Base-by-base conservation (phyloP, 64 coral and sea anemone species). In the Platygyra sinensis region DNA sequence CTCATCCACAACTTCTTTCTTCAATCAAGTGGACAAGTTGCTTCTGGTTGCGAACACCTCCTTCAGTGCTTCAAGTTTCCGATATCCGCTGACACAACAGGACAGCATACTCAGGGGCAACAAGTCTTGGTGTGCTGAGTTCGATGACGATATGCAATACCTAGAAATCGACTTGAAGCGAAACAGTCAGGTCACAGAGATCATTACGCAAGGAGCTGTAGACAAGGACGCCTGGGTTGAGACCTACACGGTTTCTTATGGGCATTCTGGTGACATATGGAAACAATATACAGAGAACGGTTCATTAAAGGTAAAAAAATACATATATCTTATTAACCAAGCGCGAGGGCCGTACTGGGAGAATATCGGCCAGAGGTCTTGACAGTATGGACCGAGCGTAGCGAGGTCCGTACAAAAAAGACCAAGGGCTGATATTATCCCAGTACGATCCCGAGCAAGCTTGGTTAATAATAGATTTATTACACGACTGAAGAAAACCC, bases 111-210 rank as follows among this genome's bases (percentile, higher is more conserved):
- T 79, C 15, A 57, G 76, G 3, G 86, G 89, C 54, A 29, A 80
- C 79, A 85, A 86, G 11, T 74, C 89, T 22, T 95, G 94, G 94
- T 95, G 94, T 20, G 84, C 94, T 22, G 84, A 86, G 17, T 51
- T 55, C 18, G 78, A 95, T 49, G 72, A 95, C 69, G 71, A 46
- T 10, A 60, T 72, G 17, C 94, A 83, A 28, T 95, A 59, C 36
- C 86, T 95, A 19, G 76, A 91, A 87, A 76, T 95, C 32, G 89
- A 95, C 36, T 72, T 95, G 19, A 73, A 33, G 65, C 72, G 57
- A 50, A 42, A 67, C 51, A 88, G 88, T 73, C 74, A 77, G 5
- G 74, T 95, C 10, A 84, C 49, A 16, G 89, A 65, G n/a, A 46
- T 95, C 49, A 62, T 90, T 24, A 91, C 89, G 5, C 94, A 95